Evolutionary conservation across 2,113 vertebrate species (phyloP), one percentile per base, ranked within the genome.

Genomic region (Podiceps cristatus): DNA sequence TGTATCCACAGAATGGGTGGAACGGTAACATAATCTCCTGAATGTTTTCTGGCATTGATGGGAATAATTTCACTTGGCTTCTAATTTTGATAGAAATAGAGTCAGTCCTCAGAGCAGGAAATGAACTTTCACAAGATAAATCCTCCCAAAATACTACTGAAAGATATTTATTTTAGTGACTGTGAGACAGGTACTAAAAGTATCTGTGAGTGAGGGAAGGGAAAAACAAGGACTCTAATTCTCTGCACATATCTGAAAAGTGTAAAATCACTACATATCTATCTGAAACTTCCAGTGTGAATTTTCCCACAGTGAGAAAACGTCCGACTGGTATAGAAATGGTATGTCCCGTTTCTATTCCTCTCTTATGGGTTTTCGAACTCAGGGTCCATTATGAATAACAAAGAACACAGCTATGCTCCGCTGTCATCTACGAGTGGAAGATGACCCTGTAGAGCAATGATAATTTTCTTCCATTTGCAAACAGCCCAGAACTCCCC

Each of bases 41-140:
- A 92, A 83, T 76, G 63, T 59, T 93, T 83, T 86, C 89, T 96
- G 91, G 59, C 78, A 88, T 85, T 86, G 55, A 64, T 52, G 33
- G 72, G 52, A 94, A 86, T 71, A 94, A 92, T 94, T 92, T 96
- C 59, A 71, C 28, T 94, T 93, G 85, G 55, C 74, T 93, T 95
- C 75, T 95, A 88, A 91, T 94, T 93, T 94, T 16, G 18, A 86
- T 71, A 76, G 85, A 86, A 95, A 78, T 55, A 92, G 27, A 94
- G 73, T 86, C 37, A 71, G 37, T 93, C 35, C 17, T 64, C 50
- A 52, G 55, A 90, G 29, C 24, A 89, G 59, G 59, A 93, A 97
- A 86, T 78, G 42, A 93, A 91, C 64, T 67, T 86, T 78, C 59
- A 31, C 9, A 76, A 42, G 19, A 84, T 50, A 84, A 91, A 72